phyloP scores from a whole-genome alignment of 2,797 vertebrate genomes.

The Lithobates pipiens region DNA sequence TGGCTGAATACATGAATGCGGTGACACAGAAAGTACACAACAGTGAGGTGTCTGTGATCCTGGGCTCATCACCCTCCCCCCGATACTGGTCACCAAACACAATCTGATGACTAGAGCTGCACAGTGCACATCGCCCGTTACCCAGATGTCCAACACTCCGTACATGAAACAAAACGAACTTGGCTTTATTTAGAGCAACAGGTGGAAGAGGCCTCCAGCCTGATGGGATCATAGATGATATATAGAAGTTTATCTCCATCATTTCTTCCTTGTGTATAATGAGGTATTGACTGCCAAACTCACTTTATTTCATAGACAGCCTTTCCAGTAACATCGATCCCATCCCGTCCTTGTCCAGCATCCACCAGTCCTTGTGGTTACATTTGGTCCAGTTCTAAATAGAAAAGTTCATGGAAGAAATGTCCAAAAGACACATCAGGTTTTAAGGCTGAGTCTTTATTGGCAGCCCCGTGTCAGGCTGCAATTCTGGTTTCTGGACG shows the following conservation, averaged over 20 bases:
- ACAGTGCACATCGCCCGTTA: no score
- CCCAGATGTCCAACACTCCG: no score
- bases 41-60: neutral
- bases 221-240: no score
- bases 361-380: constrained; percentile 36
- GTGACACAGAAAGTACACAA: neutral
- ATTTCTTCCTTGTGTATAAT: neutral
- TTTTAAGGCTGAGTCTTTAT: constrained; percentile 87
- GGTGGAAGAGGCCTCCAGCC: no score
- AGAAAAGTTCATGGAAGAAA: constrained; percentile 74
- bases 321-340: no score
- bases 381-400: constrained; percentile 74
- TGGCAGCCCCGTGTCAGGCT: constrained; percentile 63
- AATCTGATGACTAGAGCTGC: no score
- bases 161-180: no score
- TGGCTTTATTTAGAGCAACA: no score
- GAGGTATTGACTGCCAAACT: constrained; percentile 6
- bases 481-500: constrained; percentile 62
- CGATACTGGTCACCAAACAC: no score
- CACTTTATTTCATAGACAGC: no score
- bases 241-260: no score
- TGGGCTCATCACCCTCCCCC: no score
- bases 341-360: neutral
- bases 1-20: constrained; percentile 3
- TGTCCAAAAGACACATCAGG: constrained; percentile 79